phyloP scores from a whole-genome alignment of 2,888 invertebrate genomes.

The Chymomyza procnemis region DNA sequence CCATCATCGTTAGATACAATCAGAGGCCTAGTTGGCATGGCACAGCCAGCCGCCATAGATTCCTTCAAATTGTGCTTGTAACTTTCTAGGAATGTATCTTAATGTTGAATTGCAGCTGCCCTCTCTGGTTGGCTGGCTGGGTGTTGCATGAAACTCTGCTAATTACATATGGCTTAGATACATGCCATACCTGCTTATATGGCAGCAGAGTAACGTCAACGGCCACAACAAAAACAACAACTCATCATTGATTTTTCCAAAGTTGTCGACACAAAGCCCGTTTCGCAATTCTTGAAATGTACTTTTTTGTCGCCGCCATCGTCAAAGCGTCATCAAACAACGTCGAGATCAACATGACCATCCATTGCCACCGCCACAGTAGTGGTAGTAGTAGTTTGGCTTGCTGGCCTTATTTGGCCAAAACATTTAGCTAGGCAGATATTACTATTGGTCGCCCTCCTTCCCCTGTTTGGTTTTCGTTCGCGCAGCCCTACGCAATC shows the following conservation, averaged over 20 bases:
- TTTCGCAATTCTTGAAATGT: slow-evolving; percentile 32
- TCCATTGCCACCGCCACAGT: background rate
- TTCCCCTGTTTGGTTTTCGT: background rate
- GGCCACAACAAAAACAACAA: background rate
- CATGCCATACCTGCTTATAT: background rate
- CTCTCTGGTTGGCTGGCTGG: background rate
- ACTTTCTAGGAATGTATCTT: background rate
- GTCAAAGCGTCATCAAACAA: background rate
- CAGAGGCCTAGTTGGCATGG: background rate
- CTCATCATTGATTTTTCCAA: slow-evolving; percentile 52
- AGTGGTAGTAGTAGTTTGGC: slow-evolving; percentile 1
- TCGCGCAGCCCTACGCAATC: background rate
- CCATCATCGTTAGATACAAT: background rate
- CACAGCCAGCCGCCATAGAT: background rate
- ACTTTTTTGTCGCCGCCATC: slow-evolving; percentile 29
- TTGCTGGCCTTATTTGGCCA: slow-evolving; percentile 28
- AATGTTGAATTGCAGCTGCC: background rate
- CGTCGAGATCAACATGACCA: background rate
- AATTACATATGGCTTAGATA: background rate
- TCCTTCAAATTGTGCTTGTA: background rate
- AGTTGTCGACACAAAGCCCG: slow-evolving; percentile 31
- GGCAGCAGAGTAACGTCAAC: background rate
- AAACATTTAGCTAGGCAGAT: slow-evolving; percentile 7
- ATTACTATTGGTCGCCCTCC: background rate
- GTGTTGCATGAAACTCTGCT: background rate